phyloP scores from a whole-genome alignment of 2,113 vertebrate genomes.

The Tinamus guttatus region DNA sequence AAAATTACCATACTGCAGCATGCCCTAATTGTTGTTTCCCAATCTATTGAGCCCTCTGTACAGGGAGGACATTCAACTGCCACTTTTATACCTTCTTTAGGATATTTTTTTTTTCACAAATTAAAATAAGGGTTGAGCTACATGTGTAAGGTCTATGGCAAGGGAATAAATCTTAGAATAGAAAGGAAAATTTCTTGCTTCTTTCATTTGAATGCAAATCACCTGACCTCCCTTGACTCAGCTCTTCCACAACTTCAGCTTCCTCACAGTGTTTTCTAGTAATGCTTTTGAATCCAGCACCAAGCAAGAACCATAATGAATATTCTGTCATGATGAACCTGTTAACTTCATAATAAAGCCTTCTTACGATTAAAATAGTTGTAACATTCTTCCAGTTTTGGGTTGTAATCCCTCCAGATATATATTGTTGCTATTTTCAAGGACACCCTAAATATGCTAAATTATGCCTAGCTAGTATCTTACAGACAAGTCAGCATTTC shows the following conservation, averaged over 20 bases:
- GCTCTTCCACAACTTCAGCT: not conserved
- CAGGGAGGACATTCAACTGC: not conserved
- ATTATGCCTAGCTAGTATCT: not conserved
- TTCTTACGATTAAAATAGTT: not conserved
- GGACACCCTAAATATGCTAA: not conserved
- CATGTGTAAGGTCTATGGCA: not conserved
- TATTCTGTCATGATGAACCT: not conserved
- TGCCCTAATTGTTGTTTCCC: not conserved
- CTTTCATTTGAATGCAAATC: not conserved
- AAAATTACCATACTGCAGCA: not conserved
- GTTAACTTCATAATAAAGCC: not conserved
- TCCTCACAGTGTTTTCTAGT: not conserved
- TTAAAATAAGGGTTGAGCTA: not conserved
- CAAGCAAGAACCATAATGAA: not conserved
- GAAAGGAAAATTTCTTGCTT: not conserved
- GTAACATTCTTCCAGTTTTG: not conserved
- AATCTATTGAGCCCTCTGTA: not conserved
- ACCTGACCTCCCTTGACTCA: not conserved
- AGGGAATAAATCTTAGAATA: not conserved
- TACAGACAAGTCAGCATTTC: not conserved
- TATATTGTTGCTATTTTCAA: not conserved
- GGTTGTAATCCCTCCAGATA: not conserved
- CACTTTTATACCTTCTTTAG: not conserved
- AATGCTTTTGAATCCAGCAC: not conserved
- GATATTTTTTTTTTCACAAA: not conserved